A percentile compares a stretch with the other conserved stretches of the same genome.
These are phyloP conservation scores for Notarius quadriscutis DNA, from an alignment of 2,113 vertebrate species.

Conservation along the genomic window DNA sequence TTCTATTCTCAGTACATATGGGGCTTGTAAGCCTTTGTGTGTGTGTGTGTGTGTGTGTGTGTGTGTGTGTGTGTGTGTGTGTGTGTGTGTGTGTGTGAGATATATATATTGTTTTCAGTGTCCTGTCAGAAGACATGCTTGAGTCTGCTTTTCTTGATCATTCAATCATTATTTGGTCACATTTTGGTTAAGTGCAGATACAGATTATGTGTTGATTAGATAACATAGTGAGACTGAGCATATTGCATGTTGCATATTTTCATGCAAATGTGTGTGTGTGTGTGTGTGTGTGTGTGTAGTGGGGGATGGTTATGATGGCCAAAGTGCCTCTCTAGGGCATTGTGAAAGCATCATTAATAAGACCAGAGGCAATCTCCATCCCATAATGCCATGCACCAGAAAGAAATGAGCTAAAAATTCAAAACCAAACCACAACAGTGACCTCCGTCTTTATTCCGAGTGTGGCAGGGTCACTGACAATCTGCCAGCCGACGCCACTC, in stretches of 20 bases:
- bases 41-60: background rate
- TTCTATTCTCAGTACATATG: slow-evolving; percentile 14
- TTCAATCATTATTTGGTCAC: slow-evolving; percentile 28
- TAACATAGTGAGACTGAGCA: background rate
- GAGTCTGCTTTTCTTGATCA: slow-evolving; percentile 19
- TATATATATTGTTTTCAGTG: background rate
- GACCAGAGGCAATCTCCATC: slow-evolving; percentile 34
- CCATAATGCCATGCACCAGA: slow-evolving; percentile 50
- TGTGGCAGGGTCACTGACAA: slow-evolving; percentile 50
- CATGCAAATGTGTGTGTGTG: slow-evolving; percentile 21
- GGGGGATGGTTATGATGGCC: slow-evolving; percentile 9
- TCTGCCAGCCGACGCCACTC: slow-evolving; percentile 58
- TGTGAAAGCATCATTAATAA: slow-evolving; percentile 55
- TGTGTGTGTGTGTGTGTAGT: background rate
- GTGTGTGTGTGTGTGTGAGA: too few relatives aligned
- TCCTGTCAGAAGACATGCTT: slow-evolving; percentile 9
- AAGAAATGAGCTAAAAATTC: slow-evolving; percentile 54
- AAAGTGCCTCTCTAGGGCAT: slow-evolving; percentile 37
- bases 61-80: slow-evolving; percentile 18
- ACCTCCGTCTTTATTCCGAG: slow-evolving; percentile 54
- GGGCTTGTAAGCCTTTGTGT: slow-evolving; percentile 25
- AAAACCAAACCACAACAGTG: slow-evolving; percentile 53
- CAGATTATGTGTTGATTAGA: slow-evolving; percentile 11
- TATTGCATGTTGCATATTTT: background rate
- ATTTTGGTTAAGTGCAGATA: background rate